A percentile compares a stretch with the other conserved stretches of the same genome.
These are phyloP conservation scores for Lysandra coridon DNA, from an alignment of 2,888 invertebrate species.

Conservation along the genomic window DNA sequence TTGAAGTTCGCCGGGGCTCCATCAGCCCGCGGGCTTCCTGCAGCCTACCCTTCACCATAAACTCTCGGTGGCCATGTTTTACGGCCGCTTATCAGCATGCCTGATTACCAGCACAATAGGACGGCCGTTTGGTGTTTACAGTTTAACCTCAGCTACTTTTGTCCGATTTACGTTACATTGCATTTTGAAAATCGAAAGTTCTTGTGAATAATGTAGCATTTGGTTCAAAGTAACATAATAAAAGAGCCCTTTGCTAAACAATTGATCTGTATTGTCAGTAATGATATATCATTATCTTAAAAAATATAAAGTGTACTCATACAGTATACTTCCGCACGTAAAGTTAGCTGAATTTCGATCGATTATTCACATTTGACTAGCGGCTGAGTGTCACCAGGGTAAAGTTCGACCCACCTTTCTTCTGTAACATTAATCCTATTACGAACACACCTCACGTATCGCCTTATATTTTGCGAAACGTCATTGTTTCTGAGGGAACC, in stretches of 20 bases:
- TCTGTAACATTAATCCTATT: conserved; percentile 15
- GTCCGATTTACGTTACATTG: background rate
- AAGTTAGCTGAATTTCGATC: background rate
- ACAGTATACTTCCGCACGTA: background rate
- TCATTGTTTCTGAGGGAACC: conserved; percentile 15
- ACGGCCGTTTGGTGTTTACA: background rate
- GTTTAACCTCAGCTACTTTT: conserved; percentile 9
- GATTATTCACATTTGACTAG: conserved; percentile 10
- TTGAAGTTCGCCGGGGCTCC: conserved; percentile 50
- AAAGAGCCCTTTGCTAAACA: background rate
- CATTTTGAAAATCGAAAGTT: background rate
- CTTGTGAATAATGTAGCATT: background rate
- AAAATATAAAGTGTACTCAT: background rate
- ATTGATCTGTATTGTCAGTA: background rate
- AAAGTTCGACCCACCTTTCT: background rate
- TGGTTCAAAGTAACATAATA: background rate
- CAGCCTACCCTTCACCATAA: conserved; percentile 50
- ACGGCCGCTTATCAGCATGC: background rate
- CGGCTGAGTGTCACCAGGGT: background rate
- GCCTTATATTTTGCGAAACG: conserved; percentile 24
- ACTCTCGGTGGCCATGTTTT: conserved; percentile 49
- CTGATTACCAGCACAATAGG: conserved; percentile 14
- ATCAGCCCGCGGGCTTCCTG: conserved; percentile 52
- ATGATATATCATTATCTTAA: background rate
- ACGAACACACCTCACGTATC: conserved; percentile 19